phyloP scores from a whole-genome alignment of 2,797 vertebrate genomes.

The Diceros bicornis region DNA sequence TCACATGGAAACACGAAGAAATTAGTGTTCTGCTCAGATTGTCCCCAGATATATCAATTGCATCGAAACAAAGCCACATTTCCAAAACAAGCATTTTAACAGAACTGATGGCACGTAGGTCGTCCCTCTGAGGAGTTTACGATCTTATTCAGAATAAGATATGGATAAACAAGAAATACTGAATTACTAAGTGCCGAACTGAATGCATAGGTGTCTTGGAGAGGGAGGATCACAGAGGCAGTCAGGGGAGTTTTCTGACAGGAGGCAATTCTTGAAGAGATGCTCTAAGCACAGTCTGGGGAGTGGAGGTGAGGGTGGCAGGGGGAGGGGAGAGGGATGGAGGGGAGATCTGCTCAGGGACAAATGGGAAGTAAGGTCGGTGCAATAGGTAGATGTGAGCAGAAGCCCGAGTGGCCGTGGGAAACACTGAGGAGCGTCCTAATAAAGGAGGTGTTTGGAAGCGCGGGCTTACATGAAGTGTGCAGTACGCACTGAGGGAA shows the following conservation, averaged over 20 bases:
- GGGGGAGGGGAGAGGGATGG: accelerated
- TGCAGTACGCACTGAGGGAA: accelerated
- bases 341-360: too few species aligned
- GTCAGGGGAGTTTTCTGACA: not conserved
- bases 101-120: not conserved
- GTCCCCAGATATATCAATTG: not conserved
- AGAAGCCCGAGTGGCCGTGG: not conserved
- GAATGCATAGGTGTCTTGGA: too few species aligned
- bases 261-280: not conserved
- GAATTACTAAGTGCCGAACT: not conserved
- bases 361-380: not conserved
- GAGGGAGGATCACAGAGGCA: not conserved
- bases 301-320: accelerated
- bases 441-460: accelerated
- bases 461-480: not conserved
- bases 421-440: accelerated
- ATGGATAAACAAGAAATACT: not conserved
- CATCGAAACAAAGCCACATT: not conserved
- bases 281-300: not conserved
- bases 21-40: not conserved
- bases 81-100: not conserved
- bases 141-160: not conserved
- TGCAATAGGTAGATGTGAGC: not conserved
- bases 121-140: not conserved
- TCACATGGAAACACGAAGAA: not conserved